These are phyloP conservation scores for Onychorhynchus coronatus DNA, from an alignment of 2,113 vertebrate genomes.

Conservation along the genomic window DNA sequence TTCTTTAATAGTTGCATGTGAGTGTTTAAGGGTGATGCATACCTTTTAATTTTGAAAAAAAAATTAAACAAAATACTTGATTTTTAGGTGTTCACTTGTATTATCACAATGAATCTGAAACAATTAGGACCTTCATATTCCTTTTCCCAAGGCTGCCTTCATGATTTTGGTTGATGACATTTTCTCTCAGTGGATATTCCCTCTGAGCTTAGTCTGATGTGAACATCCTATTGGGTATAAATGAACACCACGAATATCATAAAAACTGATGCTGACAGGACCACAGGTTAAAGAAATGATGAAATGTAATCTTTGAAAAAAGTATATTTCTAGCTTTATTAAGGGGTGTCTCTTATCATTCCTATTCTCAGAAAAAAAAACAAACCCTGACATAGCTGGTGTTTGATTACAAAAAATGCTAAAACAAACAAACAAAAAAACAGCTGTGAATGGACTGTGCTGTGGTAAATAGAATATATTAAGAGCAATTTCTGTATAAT, in stretches of 20 bases:
- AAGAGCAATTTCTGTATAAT: not conserved
- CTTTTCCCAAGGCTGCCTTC: not conserved
- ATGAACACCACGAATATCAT: not conserved
- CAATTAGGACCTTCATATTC: not conserved
- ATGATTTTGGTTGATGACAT: not conserved
- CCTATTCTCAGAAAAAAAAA: not conserved
- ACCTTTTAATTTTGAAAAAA: not conserved
- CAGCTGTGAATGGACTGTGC: not conserved
- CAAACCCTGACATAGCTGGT: fast-evolving
- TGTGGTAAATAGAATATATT: not conserved
- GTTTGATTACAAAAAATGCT: not conserved
- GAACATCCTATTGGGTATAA: not conserved
- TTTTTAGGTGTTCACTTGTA: not conserved
- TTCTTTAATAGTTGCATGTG: not conserved
- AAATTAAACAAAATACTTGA: not conserved
- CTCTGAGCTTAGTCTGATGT: not conserved
- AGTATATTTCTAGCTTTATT: not conserved
- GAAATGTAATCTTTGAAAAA: not conserved
- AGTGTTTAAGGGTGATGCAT: not conserved
- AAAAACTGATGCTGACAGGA: not conserved
- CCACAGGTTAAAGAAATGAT: not conserved
- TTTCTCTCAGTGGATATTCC: not conserved
- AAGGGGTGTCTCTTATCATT: not conserved
- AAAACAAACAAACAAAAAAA: not conserved
- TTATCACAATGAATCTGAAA: not conserved